phyloP scores from a whole-genome alignment of 2,888 invertebrate genomes.

The Autographa gamma region DNA sequence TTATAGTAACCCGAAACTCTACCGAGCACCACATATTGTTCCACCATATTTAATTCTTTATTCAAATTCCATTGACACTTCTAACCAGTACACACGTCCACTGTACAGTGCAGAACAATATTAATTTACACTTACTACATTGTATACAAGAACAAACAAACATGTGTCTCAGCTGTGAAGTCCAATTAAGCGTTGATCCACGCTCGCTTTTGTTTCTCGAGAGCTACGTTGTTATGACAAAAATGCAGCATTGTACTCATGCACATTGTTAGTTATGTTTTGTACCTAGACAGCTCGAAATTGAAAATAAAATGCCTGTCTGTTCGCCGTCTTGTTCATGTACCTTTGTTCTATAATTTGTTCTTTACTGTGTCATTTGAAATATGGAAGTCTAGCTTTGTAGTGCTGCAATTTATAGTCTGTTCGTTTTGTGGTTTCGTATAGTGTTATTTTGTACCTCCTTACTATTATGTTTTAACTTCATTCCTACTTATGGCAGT shows the following conservation, averaged over 20 bases:
- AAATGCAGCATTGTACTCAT: slow-evolving; percentile 48
- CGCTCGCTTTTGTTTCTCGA: slow-evolving; percentile 55
- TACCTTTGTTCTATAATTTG: slow-evolving; percentile 34
- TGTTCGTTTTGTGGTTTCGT: neutral
- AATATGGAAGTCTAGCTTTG: slow-evolving; percentile 20
- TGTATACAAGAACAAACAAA: slow-evolving; percentile 38
- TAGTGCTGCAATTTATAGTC: slow-evolving; percentile 9
- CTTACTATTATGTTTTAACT: neutral
- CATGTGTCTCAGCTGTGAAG: slow-evolving; percentile 43
- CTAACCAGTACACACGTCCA: slow-evolving; percentile 5
- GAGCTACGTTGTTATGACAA: slow-evolving; percentile 59
- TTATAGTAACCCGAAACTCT: neutral
- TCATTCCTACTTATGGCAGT: too few species aligned
- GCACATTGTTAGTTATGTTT: slow-evolving; percentile 50
- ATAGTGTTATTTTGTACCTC: neutral
- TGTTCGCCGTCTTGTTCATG: slow-evolving; percentile 18
- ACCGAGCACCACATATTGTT: neutral
- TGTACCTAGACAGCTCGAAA: slow-evolving; percentile 43
- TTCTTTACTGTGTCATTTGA: slow-evolving; percentile 21
- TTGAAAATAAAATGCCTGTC: slow-evolving; percentile 43
- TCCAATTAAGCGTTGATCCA: slow-evolving; percentile 61
- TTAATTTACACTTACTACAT: slow-evolving; percentile 45
- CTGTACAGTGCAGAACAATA: slow-evolving; percentile 30
- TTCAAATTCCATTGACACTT: neutral
- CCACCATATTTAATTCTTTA: neutral